Conservation (phyloP, 2,113 vertebrate species). For the Hypomesus transpacificus region DNA sequence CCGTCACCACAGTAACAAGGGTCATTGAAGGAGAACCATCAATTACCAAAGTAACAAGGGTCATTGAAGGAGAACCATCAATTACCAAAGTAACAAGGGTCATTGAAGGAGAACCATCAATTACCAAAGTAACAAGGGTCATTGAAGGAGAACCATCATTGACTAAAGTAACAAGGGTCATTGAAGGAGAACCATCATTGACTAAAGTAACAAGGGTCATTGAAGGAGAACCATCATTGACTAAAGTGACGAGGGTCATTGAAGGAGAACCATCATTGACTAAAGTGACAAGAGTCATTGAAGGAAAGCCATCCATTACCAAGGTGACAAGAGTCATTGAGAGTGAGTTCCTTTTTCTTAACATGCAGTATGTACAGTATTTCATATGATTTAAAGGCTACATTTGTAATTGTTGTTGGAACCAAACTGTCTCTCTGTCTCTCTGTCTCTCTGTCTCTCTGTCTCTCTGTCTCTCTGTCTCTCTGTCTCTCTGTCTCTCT, state of each 20-base stretch:
- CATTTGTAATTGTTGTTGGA: not conserved
- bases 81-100: conserved; percentile 22
- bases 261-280: conserved; percentile 13
- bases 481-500: not conserved
- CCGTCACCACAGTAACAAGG: conserved; percentile 20
- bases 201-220: conserved; percentile 31
- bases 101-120: conserved; percentile 5
- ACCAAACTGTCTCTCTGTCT: not conserved
- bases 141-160: conserved; percentile 30
- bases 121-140: conserved; percentile 21
- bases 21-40: conserved; percentile 14
- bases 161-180: conserved; percentile 38
- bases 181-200: conserved; percentile 9
- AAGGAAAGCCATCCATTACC: conserved; percentile 70
- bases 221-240: conserved; percentile 24
- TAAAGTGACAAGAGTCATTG: conserved; percentile 59
- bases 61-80: conserved; percentile 10
- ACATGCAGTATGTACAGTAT: not conserved
- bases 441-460: not conserved
- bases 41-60: conserved; percentile 8
- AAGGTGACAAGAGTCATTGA: conserved; percentile 27
- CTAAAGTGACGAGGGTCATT: conserved; percentile 13
- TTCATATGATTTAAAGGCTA: not conserved
- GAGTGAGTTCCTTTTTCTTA: conserved; percentile 55
- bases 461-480: not conserved